Conservation (phyloP, 1,140 invertebrate species). For the Drosophila busckii region DNA sequence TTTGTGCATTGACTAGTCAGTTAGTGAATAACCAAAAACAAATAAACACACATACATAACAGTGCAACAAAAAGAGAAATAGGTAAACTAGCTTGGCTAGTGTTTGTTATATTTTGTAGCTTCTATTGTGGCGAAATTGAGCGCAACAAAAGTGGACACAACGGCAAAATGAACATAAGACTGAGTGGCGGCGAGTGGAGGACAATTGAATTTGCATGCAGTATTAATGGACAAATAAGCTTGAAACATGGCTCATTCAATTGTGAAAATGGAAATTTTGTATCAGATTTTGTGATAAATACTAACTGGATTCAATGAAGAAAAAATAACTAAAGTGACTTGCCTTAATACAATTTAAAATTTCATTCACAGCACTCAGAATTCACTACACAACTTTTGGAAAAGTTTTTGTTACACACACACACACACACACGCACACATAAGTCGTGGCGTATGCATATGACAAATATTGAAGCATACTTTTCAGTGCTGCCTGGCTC, state of each 20-base stretch:
- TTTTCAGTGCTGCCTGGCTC: constrained; percentile 43
- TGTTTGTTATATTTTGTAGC: background rate
- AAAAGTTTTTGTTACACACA: constrained; percentile 26
- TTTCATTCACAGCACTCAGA: constrained; percentile 62
- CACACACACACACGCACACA: background rate
- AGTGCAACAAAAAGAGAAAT: constrained; percentile 20
- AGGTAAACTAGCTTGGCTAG: background rate
- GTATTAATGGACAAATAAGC: constrained; percentile 52
- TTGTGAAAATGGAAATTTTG: constrained; percentile 65
- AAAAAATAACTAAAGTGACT: background rate
- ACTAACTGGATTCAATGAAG: constrained; percentile 28
- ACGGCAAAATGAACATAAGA: constrained; percentile 30
- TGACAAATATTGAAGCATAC: constrained; percentile 40
- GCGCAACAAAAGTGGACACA: constrained; percentile 20
- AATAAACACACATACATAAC: too few species aligned
- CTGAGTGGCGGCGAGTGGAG: background rate
- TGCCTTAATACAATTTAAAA: constrained; percentile 51
- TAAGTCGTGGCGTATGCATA: background rate
- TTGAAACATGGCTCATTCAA: constrained; percentile 49
- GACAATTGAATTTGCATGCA: constrained; percentile 38
- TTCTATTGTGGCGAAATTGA: constrained; percentile 30
- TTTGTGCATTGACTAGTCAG: constrained; percentile 34
- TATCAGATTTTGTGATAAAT: constrained; percentile 54
- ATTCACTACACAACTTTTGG: constrained; percentile 62
- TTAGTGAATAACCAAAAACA: constrained; percentile 19